Evolutionary conservation across 1,140 invertebrate genomes (phyloP).

Genomic region (Hylyphantes graminicola): DNA sequence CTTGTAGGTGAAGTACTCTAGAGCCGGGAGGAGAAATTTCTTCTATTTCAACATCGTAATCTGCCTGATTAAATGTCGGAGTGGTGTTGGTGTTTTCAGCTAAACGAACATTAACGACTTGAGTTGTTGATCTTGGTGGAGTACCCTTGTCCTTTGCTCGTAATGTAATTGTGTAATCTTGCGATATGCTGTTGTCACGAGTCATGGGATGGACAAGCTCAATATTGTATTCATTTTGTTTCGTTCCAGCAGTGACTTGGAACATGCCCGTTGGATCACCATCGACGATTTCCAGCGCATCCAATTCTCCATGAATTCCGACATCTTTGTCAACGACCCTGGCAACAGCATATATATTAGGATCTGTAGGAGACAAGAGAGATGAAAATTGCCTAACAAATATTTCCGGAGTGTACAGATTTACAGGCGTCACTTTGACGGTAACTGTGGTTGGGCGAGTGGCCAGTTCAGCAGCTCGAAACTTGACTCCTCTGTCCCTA

Average conservation of each 20-base stretch:
- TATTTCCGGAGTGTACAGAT: slow-evolving; percentile 87
- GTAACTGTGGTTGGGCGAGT: slow-evolving; percentile 79
- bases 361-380: slow-evolving; percentile 83
- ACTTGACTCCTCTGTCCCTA: slow-evolving; percentile 81
- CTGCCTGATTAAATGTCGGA: slow-evolving; percentile 79
- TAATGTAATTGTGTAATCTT: slow-evolving; percentile 87
- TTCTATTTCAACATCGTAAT: slow-evolving; percentile 87
- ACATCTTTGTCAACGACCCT: slow-evolving; percentile 83
- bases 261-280: slow-evolving; percentile 91
- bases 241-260: slow-evolving; percentile 71
- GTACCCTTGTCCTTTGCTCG: slow-evolving; percentile 84
- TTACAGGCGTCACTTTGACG: slow-evolving; percentile 85
- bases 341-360: slow-evolving; percentile 90
- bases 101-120: slow-evolving; percentile 71
- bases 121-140: slow-evolving; percentile 72
- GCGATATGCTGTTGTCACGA: slow-evolving; percentile 69
- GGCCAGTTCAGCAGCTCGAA: slow-evolving; percentile 71
- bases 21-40: slow-evolving; percentile 80
- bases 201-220: slow-evolving; percentile 65
- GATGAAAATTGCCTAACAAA: slow-evolving; percentile 77
- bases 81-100: slow-evolving; percentile 85
- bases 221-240: slow-evolving; percentile 69
- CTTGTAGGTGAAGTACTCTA: slow-evolving; percentile 49
- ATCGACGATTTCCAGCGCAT: slow-evolving; percentile 84
- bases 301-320: slow-evolving; percentile 80